These are phyloP conservation scores for Ochotona curzoniae DNA, from an alignment of 2,113 vertebrate species.

Conservation along the genomic window DNA sequence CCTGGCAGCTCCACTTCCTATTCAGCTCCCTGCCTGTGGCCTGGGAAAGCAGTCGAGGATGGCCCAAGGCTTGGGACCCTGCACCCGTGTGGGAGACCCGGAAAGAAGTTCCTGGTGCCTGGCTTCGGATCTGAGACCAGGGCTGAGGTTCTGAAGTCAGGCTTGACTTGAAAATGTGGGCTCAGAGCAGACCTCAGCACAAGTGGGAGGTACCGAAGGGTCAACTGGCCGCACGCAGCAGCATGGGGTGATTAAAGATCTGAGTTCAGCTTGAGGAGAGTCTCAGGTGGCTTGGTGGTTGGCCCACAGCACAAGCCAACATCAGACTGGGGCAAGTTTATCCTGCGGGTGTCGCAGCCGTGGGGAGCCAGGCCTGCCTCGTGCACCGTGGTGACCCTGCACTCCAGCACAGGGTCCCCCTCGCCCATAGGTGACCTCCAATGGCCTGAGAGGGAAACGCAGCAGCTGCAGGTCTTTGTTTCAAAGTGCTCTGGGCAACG, in stretches of 20 bases:
- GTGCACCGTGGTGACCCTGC: conserved; percentile 84
- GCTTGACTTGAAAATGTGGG: not conserved
- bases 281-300: too few species aligned
- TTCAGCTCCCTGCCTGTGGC: too few species aligned
- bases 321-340: not conserved
- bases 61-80: too few species aligned
- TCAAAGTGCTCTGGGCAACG: conserved; percentile 81
- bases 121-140: not conserved
- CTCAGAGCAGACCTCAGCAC: not conserved
- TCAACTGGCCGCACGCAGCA: too few species aligned
- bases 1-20: too few species aligned
- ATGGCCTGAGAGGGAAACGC: conserved; percentile 80
- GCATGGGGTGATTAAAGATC: too few species aligned
- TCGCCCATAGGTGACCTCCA: conserved; percentile 48
- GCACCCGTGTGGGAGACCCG: too few species aligned
- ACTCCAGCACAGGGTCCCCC: conserved; percentile 73
- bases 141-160: not conserved
- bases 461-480: conserved; percentile 69
- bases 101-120: too few species aligned
- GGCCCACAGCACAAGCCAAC: not conserved
- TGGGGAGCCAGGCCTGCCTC: fast-evolving
- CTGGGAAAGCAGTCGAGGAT: too few species aligned
- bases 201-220: too few species aligned
- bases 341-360: not conserved
- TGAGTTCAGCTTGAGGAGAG: too few species aligned